Base-by-base conservation (phyloP, 2,888 invertebrate species). In the Eilema sororculum region DNA sequence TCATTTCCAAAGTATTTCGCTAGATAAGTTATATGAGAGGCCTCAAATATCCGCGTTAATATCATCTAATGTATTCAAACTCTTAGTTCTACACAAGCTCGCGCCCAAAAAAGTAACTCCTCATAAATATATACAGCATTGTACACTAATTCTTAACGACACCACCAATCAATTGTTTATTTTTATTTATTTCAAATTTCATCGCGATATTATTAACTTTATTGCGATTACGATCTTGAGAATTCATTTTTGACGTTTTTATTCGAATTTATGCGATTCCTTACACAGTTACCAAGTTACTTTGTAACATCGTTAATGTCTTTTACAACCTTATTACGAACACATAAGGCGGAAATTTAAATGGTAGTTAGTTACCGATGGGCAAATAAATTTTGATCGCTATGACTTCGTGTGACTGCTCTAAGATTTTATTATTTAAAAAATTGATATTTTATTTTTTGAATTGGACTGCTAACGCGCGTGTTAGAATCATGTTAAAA, bases 231-330 rank as follows among this genome's bases (percentile, higher is more conserved):
- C 90, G 91, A 95, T 95, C 95, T 94, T 85, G 91, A 89, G 94
- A 91, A 93, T 94, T 91, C 91, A 91, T 92, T 94, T 95, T 93
- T 93, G 95, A 94, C 94, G 87, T 93, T 94, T 95, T 95, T 95
- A 94, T 95, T 91, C 89, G 91, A 93, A 94, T 94, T 94, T 95
- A 95, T 95, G 91, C 89, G 91, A 90, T 90, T 90, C 89, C 88
- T 83, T 83, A 84, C 81, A 83, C 78, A 77, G 81, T 80, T 77
- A 84, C 88, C 83, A 83, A 77, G 73, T 82, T 87, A 80, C 63
- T 76, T 67, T 73, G 28, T 73, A 37, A 65, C 58, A 30, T 59
- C 30, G 52, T 24, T 69, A 65, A 72, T 68, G 58, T 60, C 67
- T 73, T 68, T 65, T 69, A 77, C 70, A 70, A 73, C 85, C 84